phyloP scores from a whole-genome alignment of 2,888 invertebrate genomes.

The Litoditis marina region DNA sequence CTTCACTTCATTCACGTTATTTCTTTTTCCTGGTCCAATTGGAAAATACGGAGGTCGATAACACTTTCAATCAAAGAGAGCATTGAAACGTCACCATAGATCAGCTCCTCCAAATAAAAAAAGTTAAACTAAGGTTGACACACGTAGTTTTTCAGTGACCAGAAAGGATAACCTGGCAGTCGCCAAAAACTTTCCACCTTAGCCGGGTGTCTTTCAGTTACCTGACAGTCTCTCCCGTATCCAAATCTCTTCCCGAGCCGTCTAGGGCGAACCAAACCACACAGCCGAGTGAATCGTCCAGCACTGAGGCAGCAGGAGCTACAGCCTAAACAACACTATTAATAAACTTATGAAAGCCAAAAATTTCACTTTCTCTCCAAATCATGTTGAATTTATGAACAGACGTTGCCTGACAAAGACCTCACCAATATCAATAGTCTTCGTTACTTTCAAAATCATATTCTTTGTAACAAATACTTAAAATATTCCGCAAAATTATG shows the following conservation, averaged over 20 bases:
- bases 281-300: constrained; percentile 91
- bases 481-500: neutral
- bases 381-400: constrained; percentile 38
- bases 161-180: neutral
- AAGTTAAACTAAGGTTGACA: too few species aligned
- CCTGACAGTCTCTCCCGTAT: constrained; percentile 10
- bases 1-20: too few species aligned
- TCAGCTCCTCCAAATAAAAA: too few species aligned
- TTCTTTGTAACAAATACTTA: too few species aligned
- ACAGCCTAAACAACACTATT: constrained; percentile 63
- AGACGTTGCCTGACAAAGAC: neutral
- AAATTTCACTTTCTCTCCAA: constrained; percentile 67
- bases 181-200: neutral
- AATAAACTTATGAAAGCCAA: constrained; percentile 67
- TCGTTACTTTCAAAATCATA: too few species aligned
- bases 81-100: too few species aligned
- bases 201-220: too few species aligned
- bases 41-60: too few species aligned
- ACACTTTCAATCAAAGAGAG: neutral
- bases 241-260: constrained; percentile 67
- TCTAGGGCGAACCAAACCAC: constrained; percentile 90
- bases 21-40: too few species aligned
- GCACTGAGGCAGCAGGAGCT: constrained; percentile 76
- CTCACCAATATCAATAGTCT: neutral
- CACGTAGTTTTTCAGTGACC: neutral